phyloP scores from a whole-genome alignment of 1,140 invertebrate genomes.

The Rhyacophila brunnea region DNA sequence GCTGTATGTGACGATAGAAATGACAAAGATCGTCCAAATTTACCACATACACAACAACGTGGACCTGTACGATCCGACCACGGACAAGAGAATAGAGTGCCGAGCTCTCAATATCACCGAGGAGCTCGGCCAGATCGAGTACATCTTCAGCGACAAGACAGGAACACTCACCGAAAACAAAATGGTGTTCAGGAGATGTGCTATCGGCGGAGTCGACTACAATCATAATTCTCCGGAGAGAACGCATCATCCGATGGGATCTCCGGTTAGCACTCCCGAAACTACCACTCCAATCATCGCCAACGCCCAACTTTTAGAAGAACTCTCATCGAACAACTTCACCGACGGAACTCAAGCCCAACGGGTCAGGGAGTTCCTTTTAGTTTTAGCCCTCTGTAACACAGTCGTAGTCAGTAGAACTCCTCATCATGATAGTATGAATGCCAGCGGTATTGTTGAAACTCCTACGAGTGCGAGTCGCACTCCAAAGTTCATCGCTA shows the following conservation, averaged over 20 bases:
- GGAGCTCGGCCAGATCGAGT: constrained; percentile 93
- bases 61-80: constrained; percentile 79
- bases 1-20: constrained; percentile 94
- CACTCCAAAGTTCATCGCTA: constrained; percentile 34
- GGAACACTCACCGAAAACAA: constrained; percentile 97
- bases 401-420: constrained; percentile 91
- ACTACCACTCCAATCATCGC: constrained; percentile 59
- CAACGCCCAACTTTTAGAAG: constrained; percentile 68
- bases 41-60: constrained; percentile 92
- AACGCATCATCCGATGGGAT: constrained; percentile 32
- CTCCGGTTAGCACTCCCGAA: constrained; percentile 34
- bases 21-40: constrained; percentile 94
- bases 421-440: constrained; percentile 87
- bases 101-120: constrained; percentile 96
- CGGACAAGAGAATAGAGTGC: constrained; percentile 88
- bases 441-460: constrained; percentile 73
- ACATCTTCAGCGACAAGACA: constrained; percentile 97
- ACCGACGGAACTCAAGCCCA: constrained; percentile 39
- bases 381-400: constrained; percentile 92
- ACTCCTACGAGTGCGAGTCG: constrained; percentile 9
- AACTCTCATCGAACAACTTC: constrained; percentile 48
- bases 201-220: constrained; percentile 87
- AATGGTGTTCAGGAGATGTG: constrained; percentile 92
- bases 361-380: constrained; percentile 83
- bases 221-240: constrained; percentile 64